Conservation (phyloP, 2,888 invertebrate species). For the Drosophila kanekoi region DNA sequence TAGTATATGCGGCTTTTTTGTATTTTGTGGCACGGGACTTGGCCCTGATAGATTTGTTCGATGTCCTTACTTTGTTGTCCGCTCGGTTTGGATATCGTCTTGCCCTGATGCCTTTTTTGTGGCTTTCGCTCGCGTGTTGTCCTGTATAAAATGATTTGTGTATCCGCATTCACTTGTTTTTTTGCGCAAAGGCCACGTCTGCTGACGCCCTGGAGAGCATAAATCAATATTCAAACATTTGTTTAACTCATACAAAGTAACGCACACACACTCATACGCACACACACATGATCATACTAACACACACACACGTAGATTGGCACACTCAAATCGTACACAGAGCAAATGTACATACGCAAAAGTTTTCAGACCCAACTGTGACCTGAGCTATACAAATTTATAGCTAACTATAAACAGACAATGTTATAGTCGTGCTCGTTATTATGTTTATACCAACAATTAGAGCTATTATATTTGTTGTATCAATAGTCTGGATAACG, state of each 20-base stretch:
- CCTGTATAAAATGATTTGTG: slow-evolving; percentile 65
- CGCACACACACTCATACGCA: not conserved
- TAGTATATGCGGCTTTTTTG: slow-evolving; percentile 22
- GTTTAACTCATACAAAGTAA: slow-evolving; percentile 20
- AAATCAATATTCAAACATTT: slow-evolving; percentile 60
- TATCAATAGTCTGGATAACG: not conserved
- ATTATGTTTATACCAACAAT: slow-evolving; percentile 17
- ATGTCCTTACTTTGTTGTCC: slow-evolving; percentile 41
- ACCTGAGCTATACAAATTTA: slow-evolving; percentile 31
- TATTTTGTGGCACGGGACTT: not conserved
- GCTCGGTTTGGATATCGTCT: slow-evolving; percentile 34
- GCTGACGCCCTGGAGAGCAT: slow-evolving; percentile 44
- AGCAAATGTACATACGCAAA: slow-evolving; percentile 21
- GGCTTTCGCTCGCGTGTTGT: slow-evolving; percentile 17
- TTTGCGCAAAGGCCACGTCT: slow-evolving; percentile 36
- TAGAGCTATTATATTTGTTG: slow-evolving; percentile 53
- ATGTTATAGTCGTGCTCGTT: slow-evolving; percentile 16
- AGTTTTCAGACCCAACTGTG: slow-evolving; percentile 25
- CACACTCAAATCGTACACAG: not conserved
- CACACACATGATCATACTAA: not conserved
- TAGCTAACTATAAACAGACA: not conserved
- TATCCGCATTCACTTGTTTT: slow-evolving; percentile 45
- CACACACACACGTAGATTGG: not conserved
- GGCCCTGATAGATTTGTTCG: slow-evolving; percentile 23
- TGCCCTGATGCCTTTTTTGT: slow-evolving; percentile 9